These are phyloP conservation scores for Rhinoderma darwinii DNA, from an alignment of 2,113 vertebrate species.

Conservation along the genomic window DNA sequence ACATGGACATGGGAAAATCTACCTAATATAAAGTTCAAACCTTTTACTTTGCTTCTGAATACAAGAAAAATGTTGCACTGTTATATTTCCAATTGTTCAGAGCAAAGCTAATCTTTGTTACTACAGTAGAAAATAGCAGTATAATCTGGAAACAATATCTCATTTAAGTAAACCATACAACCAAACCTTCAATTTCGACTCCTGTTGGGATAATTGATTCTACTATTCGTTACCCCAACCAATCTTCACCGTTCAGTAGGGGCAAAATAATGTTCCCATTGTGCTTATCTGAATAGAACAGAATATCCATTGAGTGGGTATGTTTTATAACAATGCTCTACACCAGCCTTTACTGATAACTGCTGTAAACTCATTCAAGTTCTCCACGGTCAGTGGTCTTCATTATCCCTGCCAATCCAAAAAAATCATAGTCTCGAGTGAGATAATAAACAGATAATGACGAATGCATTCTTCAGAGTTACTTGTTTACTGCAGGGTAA, in stretches of 20 bases:
- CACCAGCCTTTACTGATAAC: background rate
- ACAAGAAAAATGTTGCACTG: background rate
- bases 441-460: background rate
- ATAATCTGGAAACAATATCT: background rate
- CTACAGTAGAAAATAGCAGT: background rate
- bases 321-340: background rate
- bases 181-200: background rate
- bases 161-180: background rate
- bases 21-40: no score
- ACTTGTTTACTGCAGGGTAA: background rate
- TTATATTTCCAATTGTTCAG: background rate
- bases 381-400: background rate
- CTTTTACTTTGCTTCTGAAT: no score
- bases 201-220: background rate
- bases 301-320: background rate
- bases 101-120: background rate
- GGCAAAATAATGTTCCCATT: background rate
- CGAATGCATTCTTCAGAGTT: background rate
- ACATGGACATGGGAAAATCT: no score
- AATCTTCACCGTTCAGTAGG: constrained; percentile 5
- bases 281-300: background rate
- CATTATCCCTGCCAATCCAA: background rate
- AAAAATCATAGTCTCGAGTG: background rate
- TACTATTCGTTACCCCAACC: constrained; percentile 8
- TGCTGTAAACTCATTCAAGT: background rate